Base-by-base conservation (phyloP, 1,140 invertebrate genomes). In the Coenobita brevimanus region DNA sequence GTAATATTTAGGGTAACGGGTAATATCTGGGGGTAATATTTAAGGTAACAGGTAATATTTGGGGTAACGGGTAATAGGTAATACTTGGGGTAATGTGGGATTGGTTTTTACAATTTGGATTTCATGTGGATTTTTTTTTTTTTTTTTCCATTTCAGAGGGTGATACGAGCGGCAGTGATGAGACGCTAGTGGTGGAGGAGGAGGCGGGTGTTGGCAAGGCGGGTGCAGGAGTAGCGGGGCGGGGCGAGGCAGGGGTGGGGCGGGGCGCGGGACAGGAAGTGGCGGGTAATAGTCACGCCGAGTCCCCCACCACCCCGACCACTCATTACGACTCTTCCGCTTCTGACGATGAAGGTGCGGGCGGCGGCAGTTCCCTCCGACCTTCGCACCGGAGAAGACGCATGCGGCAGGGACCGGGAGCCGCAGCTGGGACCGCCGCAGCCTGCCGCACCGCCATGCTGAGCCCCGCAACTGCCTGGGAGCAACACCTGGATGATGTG, bases 301-400 rank as follows among this genome's bases (percentile, higher is more conserved):
- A 27, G 46, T 4, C 82, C 67, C n/a, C 82, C 82, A 33, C 82
- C 46, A 24, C 71, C 82, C 38, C 82, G 50, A 54, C 46, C 82
- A 27, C n/a, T 71, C 80, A 76, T 75, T 76, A 78, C 82, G 82
- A 76, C 71, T 62, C 82, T 76, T 76, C 71, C 71, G 82, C 71
- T 62, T 76, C 54, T 75, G 54, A 64, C 3, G 82, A 64, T 15
- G 71, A 67, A 17, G 15, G 75, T 33, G 43, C 81, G 62, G 57
- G 0, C 15, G 57, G 17, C 6, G 80, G 64, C 27, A 82, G 80
- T 71, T 67, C 13, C 17, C 57, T 71, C 24, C 64, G 80, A 41
- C 36, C 41, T 17, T 41, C 67, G 62, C 24, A 46, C 36, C 21
- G 80, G 46, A 82, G 64, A 41, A 50, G 80, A 82, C 80, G 80